Evolutionary conservation across 2,113 vertebrate genomes (phyloP).

Genomic region (Eulemur rufifrons): DNA sequence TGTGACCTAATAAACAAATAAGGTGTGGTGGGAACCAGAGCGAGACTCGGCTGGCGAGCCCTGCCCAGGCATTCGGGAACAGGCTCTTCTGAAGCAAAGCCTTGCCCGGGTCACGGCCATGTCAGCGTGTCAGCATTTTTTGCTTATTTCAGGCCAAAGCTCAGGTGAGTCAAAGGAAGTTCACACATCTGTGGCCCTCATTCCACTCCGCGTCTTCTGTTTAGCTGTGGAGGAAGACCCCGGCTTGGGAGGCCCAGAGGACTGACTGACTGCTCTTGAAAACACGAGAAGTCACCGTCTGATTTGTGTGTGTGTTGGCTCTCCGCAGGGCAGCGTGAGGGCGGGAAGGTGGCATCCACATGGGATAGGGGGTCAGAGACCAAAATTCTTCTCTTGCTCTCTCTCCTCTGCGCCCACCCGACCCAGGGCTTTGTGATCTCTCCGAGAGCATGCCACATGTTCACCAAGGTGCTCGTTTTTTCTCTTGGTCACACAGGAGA

Average conservation of each 20-base stretch:
- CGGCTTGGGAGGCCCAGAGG: neutral
- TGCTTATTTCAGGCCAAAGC: neutral
- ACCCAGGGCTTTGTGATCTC: neutral
- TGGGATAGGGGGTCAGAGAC: too few relatives aligned
- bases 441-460: accelerated
- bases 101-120: neutral
- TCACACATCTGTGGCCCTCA: neutral
- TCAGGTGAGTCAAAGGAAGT: neutral
- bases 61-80: neutral
- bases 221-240: neutral
- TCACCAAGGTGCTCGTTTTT: neutral
- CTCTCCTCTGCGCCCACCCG: neutral
- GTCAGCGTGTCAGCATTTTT: neutral
- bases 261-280: neutral
- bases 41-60: neutral
- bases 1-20: neutral
- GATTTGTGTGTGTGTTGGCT: neutral
- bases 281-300: neutral
- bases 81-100: neutral
- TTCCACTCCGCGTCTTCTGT: neutral
- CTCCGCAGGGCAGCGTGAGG: neutral
- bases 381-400: neutral
- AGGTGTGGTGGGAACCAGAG: conserved; percentile 31
- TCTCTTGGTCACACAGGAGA: neutral
- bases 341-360: accelerated